Percentiles rank a stretch among this genome's conserved stretches.
phyloP scores from a whole-genome alignment of 2,113 vertebrate genomes.

The Nettapus auritus region DNA sequence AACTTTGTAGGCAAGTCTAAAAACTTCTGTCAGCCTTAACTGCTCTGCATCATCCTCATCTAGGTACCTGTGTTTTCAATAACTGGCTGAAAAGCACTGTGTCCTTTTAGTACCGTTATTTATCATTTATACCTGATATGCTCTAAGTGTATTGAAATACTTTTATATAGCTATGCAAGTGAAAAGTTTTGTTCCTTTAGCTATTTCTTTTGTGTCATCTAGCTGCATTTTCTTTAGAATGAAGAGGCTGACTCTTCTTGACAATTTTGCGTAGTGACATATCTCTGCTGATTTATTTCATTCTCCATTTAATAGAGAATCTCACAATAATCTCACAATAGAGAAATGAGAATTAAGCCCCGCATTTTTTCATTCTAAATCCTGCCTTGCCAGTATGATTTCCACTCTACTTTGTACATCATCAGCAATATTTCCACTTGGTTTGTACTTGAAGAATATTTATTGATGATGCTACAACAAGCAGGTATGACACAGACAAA shows the following conservation, averaged over 20 bases:
- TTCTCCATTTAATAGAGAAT: not conserved
- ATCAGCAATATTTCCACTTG: not conserved
- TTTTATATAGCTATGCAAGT: not conserved
- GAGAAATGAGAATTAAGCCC: not conserved
- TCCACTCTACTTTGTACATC: not conserved
- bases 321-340: not conserved
- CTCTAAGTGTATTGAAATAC: not conserved
- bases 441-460: not conserved
- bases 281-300: not conserved
- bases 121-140: not conserved
- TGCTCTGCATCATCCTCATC: not conserved
- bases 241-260: not conserved
- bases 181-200: not conserved
- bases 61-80: not conserved
- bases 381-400: not conserved
- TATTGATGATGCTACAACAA: not conserved
- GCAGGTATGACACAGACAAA: not conserved
- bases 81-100: not conserved
- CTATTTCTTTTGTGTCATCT: not conserved
- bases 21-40: not conserved
- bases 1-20: not conserved
- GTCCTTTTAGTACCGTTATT: not conserved
- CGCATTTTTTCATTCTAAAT: not conserved
- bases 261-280: not conserved
- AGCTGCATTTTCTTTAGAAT: not conserved